These are phyloP conservation scores for Hypomecis atomaria DNA, from an alignment of 2,888 invertebrate species.

Conservation along the genomic window DNA sequence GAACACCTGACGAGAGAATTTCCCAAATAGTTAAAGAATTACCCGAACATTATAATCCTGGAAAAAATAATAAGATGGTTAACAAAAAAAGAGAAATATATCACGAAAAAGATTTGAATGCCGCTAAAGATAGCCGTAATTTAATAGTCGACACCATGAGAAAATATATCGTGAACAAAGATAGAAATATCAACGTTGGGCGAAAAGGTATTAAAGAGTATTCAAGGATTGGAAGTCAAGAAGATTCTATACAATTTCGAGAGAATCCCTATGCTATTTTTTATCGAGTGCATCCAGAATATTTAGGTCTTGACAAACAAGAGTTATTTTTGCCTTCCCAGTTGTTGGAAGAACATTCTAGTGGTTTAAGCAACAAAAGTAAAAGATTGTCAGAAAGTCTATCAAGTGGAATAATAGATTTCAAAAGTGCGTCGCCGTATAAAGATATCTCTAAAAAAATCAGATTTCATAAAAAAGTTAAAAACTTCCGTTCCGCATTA, in stretches of 20 bases:
- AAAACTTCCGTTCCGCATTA: slow-evolving; percentile 21
- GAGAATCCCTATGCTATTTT: slow-evolving; percentile 65
- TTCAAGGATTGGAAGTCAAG: slow-evolving; percentile 49
- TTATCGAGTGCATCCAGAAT: slow-evolving; percentile 60
- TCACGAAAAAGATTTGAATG: slow-evolving; percentile 23
- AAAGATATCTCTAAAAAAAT: slow-evolving; percentile 22
- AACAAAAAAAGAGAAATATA: slow-evolving; percentile 47
- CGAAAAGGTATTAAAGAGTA: slow-evolving; percentile 33
- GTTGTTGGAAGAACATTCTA: slow-evolving; percentile 41
- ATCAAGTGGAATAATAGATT: slow-evolving; percentile 16
- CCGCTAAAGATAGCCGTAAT: slow-evolving; percentile 47
- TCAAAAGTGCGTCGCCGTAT: slow-evolving; percentile 7
- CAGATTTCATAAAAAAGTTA: slow-evolving; percentile 36
- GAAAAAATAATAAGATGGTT: slow-evolving; percentile 42
- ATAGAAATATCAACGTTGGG: slow-evolving; percentile 43
- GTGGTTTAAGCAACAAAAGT: slow-evolving; percentile 22
- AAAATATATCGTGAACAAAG: slow-evolving; percentile 53
- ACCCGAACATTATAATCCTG: neutral
- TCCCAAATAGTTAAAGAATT: slow-evolving; percentile 45
- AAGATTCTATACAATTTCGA: slow-evolving; percentile 48
- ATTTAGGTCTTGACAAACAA: slow-evolving; percentile 48
- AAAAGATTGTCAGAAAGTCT: slow-evolving; percentile 27
- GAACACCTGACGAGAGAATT: slow-evolving; percentile 43
- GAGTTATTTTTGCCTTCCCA: slow-evolving; percentile 43
- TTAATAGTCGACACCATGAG: slow-evolving; percentile 48